Evolutionary conservation across 2,113 vertebrate genomes (phyloP), one percentile per base, ranked within the genome.

Genomic region (Bubo scandiacus): DNA sequence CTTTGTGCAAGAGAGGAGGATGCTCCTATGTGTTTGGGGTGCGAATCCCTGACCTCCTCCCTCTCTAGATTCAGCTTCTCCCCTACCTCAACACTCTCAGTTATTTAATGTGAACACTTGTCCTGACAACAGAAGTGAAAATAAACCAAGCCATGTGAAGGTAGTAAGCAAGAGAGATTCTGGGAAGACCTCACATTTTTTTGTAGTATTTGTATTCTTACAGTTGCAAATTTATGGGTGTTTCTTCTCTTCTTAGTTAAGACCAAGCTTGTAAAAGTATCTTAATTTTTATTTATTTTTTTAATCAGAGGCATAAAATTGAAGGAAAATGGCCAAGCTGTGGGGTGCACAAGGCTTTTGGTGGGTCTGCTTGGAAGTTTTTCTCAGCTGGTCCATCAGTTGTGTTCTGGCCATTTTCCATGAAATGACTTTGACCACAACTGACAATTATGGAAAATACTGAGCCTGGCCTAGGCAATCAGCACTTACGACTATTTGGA

Each of bases 1-100:
- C 89, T 87, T 66, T 54, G 52, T 55, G 63, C 34, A 32, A 34
- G 32, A 73, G 43, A 68, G 71, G 27, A 82, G 40, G 84, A 78
- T 71, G 83, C 59, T 89, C 20, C 91, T 47, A 67, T 16, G 29
- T 23, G 55, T 1, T 0, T 0, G 0, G 43, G 87, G 34, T 57
- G 63, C 0, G 0, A 71, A 54, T 49, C 61, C 49, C 68, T 57
- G 21, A 38, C 29, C 34, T 47, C 52, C 63, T 89, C 43, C 83
- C 30, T 5, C 57, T 81, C 72, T 58, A 84, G 32, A 11, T 30
- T 80, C 81, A 74, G 67, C 75, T 86, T 83, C 59, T 47, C 34
- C 82, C 43, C 71, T 81, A 3, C 86, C 68, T 71, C 38, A 61
- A 0, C 3, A 1, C 38, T 55, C 29, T 0, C 58, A 54, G 43